Evolutionary conservation across 1,140 invertebrate species (phyloP).

Genomic region (Zophobas morio): DNA sequence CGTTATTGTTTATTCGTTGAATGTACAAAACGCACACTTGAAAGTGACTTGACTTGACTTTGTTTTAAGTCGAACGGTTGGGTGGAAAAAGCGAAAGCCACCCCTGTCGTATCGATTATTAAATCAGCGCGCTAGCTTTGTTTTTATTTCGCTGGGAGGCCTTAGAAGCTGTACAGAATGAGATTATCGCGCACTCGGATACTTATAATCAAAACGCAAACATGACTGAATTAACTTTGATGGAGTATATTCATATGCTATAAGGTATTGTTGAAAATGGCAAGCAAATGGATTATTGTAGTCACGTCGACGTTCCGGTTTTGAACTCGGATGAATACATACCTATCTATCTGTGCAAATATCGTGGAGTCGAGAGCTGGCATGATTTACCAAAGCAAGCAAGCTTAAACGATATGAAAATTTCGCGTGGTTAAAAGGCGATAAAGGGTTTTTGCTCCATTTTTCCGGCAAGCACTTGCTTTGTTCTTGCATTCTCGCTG

Average conservation of each 20-base stretch:
- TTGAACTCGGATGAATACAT: conserved; percentile 20
- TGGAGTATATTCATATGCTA: conserved; percentile 7
- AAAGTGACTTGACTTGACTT: too few relatives aligned
- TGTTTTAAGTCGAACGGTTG: too few relatives aligned
- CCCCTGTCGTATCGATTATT: not conserved
- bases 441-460: too few relatives aligned
- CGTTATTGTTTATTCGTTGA: too few relatives aligned
- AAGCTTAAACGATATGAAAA: conserved; percentile 9
- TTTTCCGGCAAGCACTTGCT: too few relatives aligned
- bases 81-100: too few relatives aligned
- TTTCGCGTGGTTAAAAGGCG: not conserved
- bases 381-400: not conserved
- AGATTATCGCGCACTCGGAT: not conserved
- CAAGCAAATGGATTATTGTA: conserved; percentile 38
- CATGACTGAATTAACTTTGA: conserved; percentile 14
- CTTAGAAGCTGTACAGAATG: not conserved
- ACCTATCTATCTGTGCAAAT: conserved; percentile 18
- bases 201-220: not conserved
- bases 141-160: not conserved
- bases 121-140: not conserved
- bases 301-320: conserved; percentile 23
- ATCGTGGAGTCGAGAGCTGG: not conserved
- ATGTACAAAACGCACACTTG: too few relatives aligned
- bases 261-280: conserved; percentile 32
- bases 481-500: too few relatives aligned